These are phyloP conservation scores for Yponomeuta evonymella DNA, from an alignment of 2,888 invertebrate species.

Conservation along the genomic window DNA sequence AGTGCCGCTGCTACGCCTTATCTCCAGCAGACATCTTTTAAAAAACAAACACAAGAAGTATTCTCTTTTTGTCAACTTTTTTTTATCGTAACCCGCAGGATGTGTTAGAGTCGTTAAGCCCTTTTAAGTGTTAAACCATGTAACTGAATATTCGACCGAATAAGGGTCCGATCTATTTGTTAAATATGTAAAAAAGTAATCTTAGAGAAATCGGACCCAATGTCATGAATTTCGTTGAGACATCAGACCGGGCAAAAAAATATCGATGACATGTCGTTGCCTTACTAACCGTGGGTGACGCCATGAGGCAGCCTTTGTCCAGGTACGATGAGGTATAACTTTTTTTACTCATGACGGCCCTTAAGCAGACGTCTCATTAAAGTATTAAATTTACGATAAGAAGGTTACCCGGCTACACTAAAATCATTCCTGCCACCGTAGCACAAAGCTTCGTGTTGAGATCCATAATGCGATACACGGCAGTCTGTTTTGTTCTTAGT, in stretches of 20 bases:
- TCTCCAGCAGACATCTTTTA: conserved; percentile 74
- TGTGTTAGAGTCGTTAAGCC: conserved; percentile 76
- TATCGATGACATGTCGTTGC: conserved; percentile 63
- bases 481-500: too few species aligned
- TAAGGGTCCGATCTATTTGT: conserved; percentile 74
- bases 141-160: conserved; percentile 75
- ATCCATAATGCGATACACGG: too few species aligned
- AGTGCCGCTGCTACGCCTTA: conserved; percentile 71
- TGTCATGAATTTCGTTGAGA: conserved; percentile 74
- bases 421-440: background rate
- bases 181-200: conserved; percentile 73
- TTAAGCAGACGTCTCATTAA: conserved; percentile 58
- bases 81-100: conserved; percentile 76
- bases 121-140: conserved; percentile 77
- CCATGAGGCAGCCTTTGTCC: conserved; percentile 44
- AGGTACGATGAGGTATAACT: conserved; percentile 39
- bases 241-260: conserved; percentile 65
- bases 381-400: conserved; percentile 69
- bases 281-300: conserved; percentile 54
- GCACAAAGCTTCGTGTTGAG: too few species aligned
- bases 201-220: conserved; percentile 71
- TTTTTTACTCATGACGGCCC: conserved; percentile 54
- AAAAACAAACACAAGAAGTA: conserved; percentile 74
- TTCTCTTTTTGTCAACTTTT: conserved; percentile 71
- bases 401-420: background rate